A percentile compares a stretch with the other conserved stretches of the same genome.
Evolutionary conservation across 2,113 vertebrate species (phyloP).

Genomic region (Psammodynastes pulverulentus): DNA sequence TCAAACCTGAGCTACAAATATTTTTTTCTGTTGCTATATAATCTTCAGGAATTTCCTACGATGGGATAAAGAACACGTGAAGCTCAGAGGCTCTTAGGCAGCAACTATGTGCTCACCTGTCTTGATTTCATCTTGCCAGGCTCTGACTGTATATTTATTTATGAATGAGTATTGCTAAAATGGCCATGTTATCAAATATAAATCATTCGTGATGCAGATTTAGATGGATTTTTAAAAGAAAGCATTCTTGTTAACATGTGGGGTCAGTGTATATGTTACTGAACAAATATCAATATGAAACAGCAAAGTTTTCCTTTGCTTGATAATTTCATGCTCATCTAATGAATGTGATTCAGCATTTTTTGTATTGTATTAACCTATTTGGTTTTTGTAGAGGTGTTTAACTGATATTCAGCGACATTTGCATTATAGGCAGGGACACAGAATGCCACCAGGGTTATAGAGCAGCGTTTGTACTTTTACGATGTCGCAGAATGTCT

Average conservation of each 20-base stretch:
- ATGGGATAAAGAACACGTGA: neutral
- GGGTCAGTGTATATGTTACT: neutral
- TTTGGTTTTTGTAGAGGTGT: neutral
- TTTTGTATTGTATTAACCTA: neutral
- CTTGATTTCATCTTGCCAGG: neutral
- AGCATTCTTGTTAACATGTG: neutral
- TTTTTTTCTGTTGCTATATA: neutral
- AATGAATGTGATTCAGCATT: too few species aligned
- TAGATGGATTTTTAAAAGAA: neutral
- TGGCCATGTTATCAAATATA: neutral
- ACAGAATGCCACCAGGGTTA: slow-evolving; percentile 23
- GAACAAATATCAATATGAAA: neutral
- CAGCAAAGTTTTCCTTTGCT: too few species aligned
- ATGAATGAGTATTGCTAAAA: neutral
- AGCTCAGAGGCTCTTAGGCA: neutral
- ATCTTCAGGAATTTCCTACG: neutral
- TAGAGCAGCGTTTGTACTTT: slow-evolving; percentile 39
- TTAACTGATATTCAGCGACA: neutral
- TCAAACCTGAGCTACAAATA: too few species aligned
- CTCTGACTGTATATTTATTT: neutral
- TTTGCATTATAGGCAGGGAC: slow-evolving; percentile 26
- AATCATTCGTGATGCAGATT: neutral
- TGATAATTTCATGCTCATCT: too few species aligned
- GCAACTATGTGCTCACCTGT: neutral
- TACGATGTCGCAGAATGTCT: slow-evolving; percentile 32